A percentile compares a stretch with the other conserved stretches of the same genome.
phyloP scores from a whole-genome alignment of 2,113 vertebrate genomes.

The Sander vitreus region DNA sequence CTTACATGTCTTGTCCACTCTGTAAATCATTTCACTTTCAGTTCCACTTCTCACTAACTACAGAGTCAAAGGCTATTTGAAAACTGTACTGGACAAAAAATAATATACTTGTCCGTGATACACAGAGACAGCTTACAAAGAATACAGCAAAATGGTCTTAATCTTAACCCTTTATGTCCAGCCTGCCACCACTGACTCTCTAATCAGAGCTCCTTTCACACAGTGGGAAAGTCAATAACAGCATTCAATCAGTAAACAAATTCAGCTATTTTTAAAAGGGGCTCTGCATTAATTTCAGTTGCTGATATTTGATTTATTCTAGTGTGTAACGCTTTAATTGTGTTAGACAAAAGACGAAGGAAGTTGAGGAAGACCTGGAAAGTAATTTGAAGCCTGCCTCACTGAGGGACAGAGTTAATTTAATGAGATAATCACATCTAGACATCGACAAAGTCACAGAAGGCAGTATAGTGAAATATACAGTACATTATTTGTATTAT shows the following conservation, averaged over 20 bases:
- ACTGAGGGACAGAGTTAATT: slow-evolving; percentile 88
- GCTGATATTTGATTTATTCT: slow-evolving; percentile 95
- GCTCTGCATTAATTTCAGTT: slow-evolving; percentile 90
- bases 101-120: slow-evolving; percentile 62
- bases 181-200: slow-evolving; percentile 61
- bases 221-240: slow-evolving; percentile 90
- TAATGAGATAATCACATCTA: slow-evolving; percentile 68
- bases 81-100: slow-evolving; percentile 66
- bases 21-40: slow-evolving; percentile 58
- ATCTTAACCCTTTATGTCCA: slow-evolving; percentile 78
- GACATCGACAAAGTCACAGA: slow-evolving; percentile 78
- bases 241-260: slow-evolving; percentile 93
- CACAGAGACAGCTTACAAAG: slow-evolving; percentile 69
- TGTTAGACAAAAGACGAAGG: slow-evolving; percentile 95
- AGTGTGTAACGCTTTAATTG: slow-evolving; percentile 97
- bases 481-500: neutral
- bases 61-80: slow-evolving; percentile 56
- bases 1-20: slow-evolving; percentile 22
- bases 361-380: slow-evolving; percentile 86
- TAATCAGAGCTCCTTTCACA: slow-evolving; percentile 88
- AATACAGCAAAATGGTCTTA: slow-evolving; percentile 79
- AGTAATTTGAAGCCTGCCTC: slow-evolving; percentile 90
- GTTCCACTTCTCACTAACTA: slow-evolving; percentile 30
- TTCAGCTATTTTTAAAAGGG: slow-evolving; percentile 87
- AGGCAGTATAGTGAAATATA: neutral